Evolutionary conservation across 2,113 vertebrate species (phyloP).

Genomic region (Gadus chalcogrammus): DNA sequence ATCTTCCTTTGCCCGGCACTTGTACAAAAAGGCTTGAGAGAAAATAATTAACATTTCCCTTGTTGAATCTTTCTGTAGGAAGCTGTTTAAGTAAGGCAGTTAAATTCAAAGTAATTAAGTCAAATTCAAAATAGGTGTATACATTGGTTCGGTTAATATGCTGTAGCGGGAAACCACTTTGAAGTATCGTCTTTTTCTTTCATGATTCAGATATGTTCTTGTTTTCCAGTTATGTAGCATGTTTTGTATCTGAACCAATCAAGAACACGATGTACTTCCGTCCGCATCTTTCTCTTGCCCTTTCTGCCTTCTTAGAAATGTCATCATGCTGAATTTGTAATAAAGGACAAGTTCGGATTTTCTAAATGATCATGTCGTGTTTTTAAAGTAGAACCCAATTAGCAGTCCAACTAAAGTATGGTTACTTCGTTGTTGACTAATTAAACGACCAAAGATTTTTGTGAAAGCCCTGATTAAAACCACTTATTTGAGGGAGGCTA

Average conservation of each 20-base stretch:
- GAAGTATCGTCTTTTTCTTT: not conserved
- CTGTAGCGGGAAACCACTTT: constrained; percentile 8
- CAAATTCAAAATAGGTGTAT: not conserved
- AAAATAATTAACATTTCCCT: too few relatives aligned
- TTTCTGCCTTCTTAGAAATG: constrained; percentile 53
- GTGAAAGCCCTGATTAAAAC: not conserved
- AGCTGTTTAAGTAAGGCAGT: too few relatives aligned
- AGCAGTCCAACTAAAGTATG: not conserved
- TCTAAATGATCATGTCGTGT: constrained; percentile 1
- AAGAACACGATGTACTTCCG: constrained; percentile 41
- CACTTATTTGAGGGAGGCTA: not conserved
- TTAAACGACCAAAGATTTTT: too few relatives aligned
- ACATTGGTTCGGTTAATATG: constrained; percentile 4
- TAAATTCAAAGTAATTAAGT: not conserved
- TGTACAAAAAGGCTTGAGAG: too few relatives aligned
- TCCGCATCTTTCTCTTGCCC: constrained; percentile 28
- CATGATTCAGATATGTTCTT: constrained; percentile 13
- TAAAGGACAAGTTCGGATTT: constrained; percentile 65
- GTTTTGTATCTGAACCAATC: constrained; percentile 32
- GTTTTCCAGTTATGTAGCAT: constrained; percentile 54
- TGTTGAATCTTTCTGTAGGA: too few relatives aligned
- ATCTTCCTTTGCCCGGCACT: too few relatives aligned
- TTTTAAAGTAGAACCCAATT: not conserved
- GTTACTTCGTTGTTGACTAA: too few relatives aligned
- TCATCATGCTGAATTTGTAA: constrained; percentile 73